Base-by-base conservation (phyloP, 2,113 vertebrate species). In the Enhydra lutris region DNA sequence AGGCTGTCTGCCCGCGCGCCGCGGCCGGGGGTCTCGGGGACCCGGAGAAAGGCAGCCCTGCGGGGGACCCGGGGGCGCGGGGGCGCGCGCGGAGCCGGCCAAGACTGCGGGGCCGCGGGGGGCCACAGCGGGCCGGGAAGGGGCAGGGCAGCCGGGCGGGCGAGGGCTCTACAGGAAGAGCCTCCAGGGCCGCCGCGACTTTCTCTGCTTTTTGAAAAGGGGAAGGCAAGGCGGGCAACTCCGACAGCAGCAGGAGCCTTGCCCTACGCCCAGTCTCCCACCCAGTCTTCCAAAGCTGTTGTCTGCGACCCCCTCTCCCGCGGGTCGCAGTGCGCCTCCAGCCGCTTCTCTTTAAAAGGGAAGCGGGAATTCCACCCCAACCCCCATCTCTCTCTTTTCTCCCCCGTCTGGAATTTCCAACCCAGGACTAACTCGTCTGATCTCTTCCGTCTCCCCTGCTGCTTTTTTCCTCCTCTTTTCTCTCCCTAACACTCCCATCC, bases 401-500 rank as follows among this genome's bases (percentile, higher is more conserved):
- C 34, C 55, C 81, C 80, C 20, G 14, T 63, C 87, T 94, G 67
- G 95, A 94, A 97, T 95, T 97, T 81, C 95, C 96, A 98, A 78
- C 5, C 42, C 92, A 42, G n/a, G 79, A 52, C 50, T 55, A 85
- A 83, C 95, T 95, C 1, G 29, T 86, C 92, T 76, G 88, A 94
- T 94, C 50, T 90, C 90, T 24, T 13, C 97, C 76, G 79, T 74
- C 93, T 95, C 91, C 95, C 79, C 95, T 92, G 83, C 95, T 92
- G 89, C 59, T 89, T 84, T 94, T 93, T 89, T 34, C 81, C 86
- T 95, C 55, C 73, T 36, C 63, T 74, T n/a, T 81, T 73, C 74
- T 74, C 94, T 94, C 78, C 79, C 81, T 20, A 95, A 91, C 15
- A 80, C 23, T 45, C 42, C 52, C 52, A 36, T 79, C 63, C 74